Evolutionary conservation across 2,113 vertebrate species (phyloP).

Genomic region (Poeciliopsis occidentalis): DNA sequence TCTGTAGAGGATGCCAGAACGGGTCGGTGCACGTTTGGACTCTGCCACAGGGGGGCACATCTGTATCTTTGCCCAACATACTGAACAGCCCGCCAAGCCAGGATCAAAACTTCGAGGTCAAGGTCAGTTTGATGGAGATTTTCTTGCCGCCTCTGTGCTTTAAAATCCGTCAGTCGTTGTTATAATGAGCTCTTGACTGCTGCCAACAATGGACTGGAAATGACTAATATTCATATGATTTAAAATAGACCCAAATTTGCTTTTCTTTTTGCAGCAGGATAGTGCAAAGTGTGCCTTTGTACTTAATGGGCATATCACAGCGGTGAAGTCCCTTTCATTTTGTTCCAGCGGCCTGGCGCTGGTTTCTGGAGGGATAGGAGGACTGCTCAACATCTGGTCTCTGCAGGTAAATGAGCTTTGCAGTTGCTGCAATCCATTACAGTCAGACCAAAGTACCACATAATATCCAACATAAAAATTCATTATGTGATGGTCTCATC

Average conservation of each 20-base stretch:
- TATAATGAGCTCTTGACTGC: neutral
- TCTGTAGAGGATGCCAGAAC: constrained; percentile 82
- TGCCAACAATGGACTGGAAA: neutral
- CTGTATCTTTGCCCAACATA: constrained; percentile 73
- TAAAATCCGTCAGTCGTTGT: neutral
- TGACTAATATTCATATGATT: neutral
- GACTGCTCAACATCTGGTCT: constrained; percentile 85
- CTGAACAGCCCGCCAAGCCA: constrained; percentile 60
- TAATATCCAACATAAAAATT: neutral
- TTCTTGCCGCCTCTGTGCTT: neutral
- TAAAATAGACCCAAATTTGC: neutral
- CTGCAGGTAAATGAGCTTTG: constrained; percentile 68
- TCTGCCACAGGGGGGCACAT: constrained; percentile 78
- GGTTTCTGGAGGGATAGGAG: constrained; percentile 82
- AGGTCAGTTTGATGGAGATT: constrained; percentile 60
- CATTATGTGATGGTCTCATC: neutral
- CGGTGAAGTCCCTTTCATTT: constrained; percentile 82
- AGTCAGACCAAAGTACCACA: neutral
- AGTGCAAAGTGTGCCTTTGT: constrained; percentile 77
- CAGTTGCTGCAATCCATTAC: neutral
- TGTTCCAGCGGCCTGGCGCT: constrained; percentile 79
- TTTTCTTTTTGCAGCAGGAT: constrained; percentile 56
- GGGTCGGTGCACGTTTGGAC: constrained; percentile 84
- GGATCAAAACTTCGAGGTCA: constrained; percentile 64
- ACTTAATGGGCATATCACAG: constrained; percentile 82